Percentiles rank a stretch among this genome's conserved stretches.
phyloP scores from a whole-genome alignment of 2,113 vertebrate species.

The Anoplopoma fimbria region DNA sequence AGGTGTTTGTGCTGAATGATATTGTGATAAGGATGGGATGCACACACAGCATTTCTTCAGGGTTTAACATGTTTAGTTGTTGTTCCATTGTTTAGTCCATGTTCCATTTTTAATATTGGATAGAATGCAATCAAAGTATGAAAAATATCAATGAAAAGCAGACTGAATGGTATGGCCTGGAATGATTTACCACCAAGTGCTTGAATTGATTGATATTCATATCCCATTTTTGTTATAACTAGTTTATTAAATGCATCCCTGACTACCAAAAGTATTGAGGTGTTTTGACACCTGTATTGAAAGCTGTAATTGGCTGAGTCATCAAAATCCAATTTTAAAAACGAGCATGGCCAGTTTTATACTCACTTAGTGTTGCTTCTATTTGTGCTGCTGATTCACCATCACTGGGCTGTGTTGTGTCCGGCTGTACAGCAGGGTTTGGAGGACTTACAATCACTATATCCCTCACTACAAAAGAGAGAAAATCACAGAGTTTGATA shows the following conservation, averaged over 20 bases:
- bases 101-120: background rate
- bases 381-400: constrained; percentile 20
- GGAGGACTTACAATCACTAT: constrained; percentile 67
- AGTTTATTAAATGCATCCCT: background rate
- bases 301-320: background rate
- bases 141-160: background rate
- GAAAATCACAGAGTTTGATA: background rate
- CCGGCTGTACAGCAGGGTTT: constrained; percentile 13
- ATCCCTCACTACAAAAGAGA: constrained; percentile 71
- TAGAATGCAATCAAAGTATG: background rate
- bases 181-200: background rate
- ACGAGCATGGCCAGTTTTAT: background rate
- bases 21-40: background rate
- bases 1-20: constrained; percentile 10
- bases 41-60: background rate
- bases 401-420: constrained; percentile 3
- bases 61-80: background rate
- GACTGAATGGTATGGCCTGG: background rate
- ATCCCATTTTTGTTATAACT: background rate
- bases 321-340: background rate
- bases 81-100: no score
- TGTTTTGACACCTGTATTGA: background rate
- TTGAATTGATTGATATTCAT: background rate
- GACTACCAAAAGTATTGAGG: background rate
- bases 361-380: constrained; percentile 54